phyloP scores from a whole-genome alignment of 2,113 vertebrate species.

The Sylvietta virens region DNA sequence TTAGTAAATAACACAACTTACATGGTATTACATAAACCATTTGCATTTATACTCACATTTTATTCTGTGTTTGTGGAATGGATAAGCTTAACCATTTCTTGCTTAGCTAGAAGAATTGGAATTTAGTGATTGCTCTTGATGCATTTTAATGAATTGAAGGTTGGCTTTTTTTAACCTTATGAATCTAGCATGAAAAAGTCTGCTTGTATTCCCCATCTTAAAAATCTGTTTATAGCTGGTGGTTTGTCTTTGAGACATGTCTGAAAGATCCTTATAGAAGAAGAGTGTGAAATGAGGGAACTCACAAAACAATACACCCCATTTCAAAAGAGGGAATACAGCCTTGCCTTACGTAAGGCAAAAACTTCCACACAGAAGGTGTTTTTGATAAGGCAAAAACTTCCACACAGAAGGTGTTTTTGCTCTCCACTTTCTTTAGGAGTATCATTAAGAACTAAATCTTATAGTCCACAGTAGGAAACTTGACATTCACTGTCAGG shows the following conservation, averaged over 20 bases:
- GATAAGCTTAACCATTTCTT: not conserved
- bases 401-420: not conserved
- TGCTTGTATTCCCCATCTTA: not conserved
- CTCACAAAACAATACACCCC: not conserved
- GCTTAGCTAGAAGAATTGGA: not conserved
- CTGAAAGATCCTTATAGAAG: not conserved
- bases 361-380: not conserved
- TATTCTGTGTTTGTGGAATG: not conserved
- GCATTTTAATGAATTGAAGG: not conserved
- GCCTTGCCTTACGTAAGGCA: not conserved
- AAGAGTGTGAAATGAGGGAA: not conserved
- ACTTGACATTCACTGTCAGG: not conserved
- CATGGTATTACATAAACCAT: not conserved
- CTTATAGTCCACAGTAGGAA: not conserved
- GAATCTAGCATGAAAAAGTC: not conserved
- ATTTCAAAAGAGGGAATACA: not conserved
- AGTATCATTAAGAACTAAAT: not conserved
- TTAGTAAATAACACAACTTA: not conserved
- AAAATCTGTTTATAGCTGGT: not conserved
- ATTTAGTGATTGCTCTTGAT: not conserved
- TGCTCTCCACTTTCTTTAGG: not conserved
- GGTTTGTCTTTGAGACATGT: not conserved
- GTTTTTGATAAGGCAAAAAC: not conserved
- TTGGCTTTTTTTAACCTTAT: accelerated
- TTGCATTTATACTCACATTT: not conserved